These are phyloP conservation scores for Anarrhichthys ocellatus DNA, from an alignment of 2,113 vertebrate species.

Conservation along the genomic window DNA sequence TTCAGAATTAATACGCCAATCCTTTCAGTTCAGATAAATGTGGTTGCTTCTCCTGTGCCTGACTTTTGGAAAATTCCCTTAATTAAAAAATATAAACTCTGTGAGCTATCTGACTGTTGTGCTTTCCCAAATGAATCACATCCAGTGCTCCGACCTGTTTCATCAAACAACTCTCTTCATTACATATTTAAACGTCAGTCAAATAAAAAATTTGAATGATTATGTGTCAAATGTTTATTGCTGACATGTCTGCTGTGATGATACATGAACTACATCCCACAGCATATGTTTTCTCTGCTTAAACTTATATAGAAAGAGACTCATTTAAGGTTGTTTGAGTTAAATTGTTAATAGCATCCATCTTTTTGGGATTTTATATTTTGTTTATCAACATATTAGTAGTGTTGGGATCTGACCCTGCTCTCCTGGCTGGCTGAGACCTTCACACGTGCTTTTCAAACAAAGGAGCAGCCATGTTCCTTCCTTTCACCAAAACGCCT, in stretches of 20 bases:
- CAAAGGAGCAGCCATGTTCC: no score
- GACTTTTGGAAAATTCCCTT: slow-evolving; percentile 6
- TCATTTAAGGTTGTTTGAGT: neutral
- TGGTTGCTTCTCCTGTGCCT: neutral
- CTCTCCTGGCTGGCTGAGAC: no score
- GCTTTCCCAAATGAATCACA: slow-evolving; percentile 12
- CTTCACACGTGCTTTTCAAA: no score
- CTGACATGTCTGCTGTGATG: neutral
- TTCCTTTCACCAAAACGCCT: no score
- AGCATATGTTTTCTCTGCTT: neutral
- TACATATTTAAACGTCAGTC: slow-evolving; percentile 12
- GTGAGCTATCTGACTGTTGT: slow-evolving; percentile 5
- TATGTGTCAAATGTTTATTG: slow-evolving; percentile 8
- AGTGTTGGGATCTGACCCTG: no score
- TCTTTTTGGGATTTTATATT: neutral
- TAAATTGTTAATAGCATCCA: neutral
- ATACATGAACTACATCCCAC: neutral
- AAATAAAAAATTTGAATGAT: slow-evolving; percentile 11
- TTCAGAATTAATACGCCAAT: neutral
- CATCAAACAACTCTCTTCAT: slow-evolving; percentile 12
- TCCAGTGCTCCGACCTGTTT: neutral
- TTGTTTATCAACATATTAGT: neutral
- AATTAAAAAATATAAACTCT: slow-evolving; percentile 10
- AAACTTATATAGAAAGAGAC: neutral
- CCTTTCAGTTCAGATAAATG: neutral